phyloP scores from a whole-genome alignment of 2,797 vertebrate species.

The Phrynocephalus vlangalii region DNA sequence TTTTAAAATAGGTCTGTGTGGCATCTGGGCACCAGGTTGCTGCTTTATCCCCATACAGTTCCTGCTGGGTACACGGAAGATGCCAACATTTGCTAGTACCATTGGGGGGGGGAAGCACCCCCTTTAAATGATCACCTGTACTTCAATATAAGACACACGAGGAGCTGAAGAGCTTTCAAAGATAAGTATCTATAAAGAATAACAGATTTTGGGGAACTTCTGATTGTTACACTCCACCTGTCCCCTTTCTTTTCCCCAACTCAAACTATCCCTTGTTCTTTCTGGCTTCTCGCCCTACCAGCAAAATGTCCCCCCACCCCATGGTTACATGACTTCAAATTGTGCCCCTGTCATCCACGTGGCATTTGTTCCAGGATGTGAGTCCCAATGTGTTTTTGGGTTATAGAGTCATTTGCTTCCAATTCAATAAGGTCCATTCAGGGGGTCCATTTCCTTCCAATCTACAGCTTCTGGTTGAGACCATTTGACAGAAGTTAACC shows the following conservation, averaged over 20 bases:
- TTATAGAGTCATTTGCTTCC: no score
- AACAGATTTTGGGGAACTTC: neutral
- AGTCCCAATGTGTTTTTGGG: no score
- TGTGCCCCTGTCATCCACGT: no score
- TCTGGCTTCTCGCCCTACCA: neutral
- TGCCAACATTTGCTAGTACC: neutral
- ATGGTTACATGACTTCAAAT: no score
- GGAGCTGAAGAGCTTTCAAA: neutral
- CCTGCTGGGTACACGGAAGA: neutral
- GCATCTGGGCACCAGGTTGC: neutral
- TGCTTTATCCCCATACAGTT: neutral
- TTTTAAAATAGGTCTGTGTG: neutral
- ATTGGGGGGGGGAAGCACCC: neutral
- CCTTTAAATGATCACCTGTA: neutral
- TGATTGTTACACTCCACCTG: neutral
- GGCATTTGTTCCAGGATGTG: no score
- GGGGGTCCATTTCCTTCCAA: no score
- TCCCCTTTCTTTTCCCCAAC: no score
- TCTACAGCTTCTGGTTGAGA: no score
- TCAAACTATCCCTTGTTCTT: no score
- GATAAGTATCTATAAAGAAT: neutral
- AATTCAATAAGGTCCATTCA: no score
- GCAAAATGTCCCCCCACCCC: no score
- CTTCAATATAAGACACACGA: neutral
- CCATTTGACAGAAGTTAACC: no score